Percentiles rank a stretch among this genome's conserved stretches.
These are phyloP conservation scores for Sinhomidia bicolor DNA, from an alignment of 2,888 invertebrate genomes.

Conservation along the genomic window DNA sequence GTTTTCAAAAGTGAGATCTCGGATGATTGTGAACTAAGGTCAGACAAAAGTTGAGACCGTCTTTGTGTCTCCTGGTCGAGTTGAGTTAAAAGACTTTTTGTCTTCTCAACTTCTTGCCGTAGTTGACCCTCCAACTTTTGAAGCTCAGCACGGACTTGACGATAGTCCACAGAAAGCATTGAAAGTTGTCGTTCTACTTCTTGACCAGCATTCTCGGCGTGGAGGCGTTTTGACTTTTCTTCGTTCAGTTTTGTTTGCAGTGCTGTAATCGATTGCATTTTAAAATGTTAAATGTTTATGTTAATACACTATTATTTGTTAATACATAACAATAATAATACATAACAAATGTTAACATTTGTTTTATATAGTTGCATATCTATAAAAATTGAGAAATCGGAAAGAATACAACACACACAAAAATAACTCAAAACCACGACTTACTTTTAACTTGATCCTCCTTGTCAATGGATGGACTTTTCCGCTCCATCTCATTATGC, in stretches of 20 bases:
- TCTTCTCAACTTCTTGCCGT: constrained; percentile 93
- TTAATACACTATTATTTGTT: neutral
- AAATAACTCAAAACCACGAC: neutral
- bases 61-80: constrained; percentile 96
- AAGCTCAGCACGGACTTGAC: constrained; percentile 89
- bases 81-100: constrained; percentile 90
- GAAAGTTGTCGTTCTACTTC: constrained; percentile 97
- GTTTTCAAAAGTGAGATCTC: constrained; percentile 88
- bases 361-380: neutral
- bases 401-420: neutral
- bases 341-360: neutral
- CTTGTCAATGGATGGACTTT: constrained; percentile 85
- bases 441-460: constrained; percentile 96
- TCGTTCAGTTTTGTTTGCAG: constrained; percentile 95
- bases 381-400: neutral
- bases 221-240: constrained; percentile 93
- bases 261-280: constrained; percentile 86
- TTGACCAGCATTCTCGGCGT: constrained; percentile 92
- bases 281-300: neutral
- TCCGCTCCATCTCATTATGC: constrained; percentile 93
- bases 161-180: constrained; percentile 96
- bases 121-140: constrained; percentile 96
- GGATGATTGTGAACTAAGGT: constrained; percentile 87
- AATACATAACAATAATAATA: neutral
- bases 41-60: constrained; percentile 90